Conservation (phyloP, 2,797 vertebrate genomes). For the Sarcoramphus papa region DNA sequence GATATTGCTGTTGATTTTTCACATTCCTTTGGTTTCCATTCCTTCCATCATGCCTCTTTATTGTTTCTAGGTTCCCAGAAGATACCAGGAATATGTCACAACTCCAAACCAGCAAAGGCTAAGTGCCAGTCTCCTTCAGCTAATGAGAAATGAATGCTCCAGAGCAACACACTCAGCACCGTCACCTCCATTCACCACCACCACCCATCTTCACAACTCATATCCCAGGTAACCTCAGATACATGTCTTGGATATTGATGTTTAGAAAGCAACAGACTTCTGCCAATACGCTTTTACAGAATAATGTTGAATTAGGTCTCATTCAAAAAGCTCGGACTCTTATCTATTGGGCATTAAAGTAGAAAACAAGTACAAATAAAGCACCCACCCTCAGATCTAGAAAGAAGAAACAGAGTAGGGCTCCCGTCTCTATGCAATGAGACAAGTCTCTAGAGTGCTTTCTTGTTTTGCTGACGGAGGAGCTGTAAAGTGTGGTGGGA, state of each 20-base stretch:
- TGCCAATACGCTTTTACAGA: background rate
- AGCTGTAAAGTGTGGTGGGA: background rate
- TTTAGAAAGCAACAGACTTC: background rate
- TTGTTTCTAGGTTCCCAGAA: background rate
- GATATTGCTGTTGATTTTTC: background rate
- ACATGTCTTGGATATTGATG: background rate
- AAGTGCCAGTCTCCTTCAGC: background rate
- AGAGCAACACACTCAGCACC: background rate
- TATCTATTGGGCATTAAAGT: background rate
- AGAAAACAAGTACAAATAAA: background rate
- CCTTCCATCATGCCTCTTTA: background rate
- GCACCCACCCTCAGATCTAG: background rate
- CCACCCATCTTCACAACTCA: background rate
- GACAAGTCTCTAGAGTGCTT: background rate
- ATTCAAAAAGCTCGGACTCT: background rate
- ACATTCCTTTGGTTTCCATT: background rate
- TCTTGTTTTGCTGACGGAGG: background rate
- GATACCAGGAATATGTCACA: background rate
- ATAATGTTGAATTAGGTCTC: background rate
- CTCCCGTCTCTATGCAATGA: background rate
- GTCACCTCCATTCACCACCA: background rate
- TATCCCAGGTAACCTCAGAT: background rate
- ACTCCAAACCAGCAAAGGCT: background rate
- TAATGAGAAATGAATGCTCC: background rate
- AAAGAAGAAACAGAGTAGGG: background rate